These are phyloP conservation scores for Candidula unifasciata DNA, from an alignment of 2,888 invertebrate genomes.

Conservation along the genomic window DNA sequence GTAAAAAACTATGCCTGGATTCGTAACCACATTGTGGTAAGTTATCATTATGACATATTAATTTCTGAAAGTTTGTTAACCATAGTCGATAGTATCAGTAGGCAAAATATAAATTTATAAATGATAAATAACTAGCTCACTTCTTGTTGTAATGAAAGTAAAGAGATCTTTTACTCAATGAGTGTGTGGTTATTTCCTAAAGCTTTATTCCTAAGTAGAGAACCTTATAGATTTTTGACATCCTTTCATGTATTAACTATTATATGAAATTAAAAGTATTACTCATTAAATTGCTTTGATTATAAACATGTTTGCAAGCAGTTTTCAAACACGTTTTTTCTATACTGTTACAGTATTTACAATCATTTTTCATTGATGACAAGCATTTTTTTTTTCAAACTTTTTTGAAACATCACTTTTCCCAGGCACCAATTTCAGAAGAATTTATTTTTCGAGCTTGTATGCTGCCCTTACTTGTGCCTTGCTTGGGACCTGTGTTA, in stretches of 20 bases:
- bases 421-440: conserved; percentile 90
- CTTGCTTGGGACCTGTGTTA: conserved; percentile 86
- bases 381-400: neutral
- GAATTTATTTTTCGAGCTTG: conserved; percentile 97
- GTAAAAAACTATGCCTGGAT: conserved; percentile 89
- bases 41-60: conserved; percentile 83
- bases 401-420: conserved; percentile 3
- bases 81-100: no score
- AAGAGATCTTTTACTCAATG: no score
- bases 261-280: no score
- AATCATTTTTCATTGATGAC: neutral
- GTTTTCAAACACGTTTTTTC: neutral
- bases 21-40: conserved; percentile 87
- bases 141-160: no score
- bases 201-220: neutral
- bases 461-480: conserved; percentile 92
- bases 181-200: neutral
- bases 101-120: no score
- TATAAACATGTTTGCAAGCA: neutral
- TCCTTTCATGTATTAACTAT: neutral
- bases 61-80: conserved; percentile 90
- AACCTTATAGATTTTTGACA: neutral
- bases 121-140: no score
- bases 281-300: no score
- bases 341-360: no score